Evolutionary conservation across 2,113 vertebrate genomes (phyloP), one percentile per base, ranked within the genome.

Genomic region (Megaceryle torquata): DNA sequence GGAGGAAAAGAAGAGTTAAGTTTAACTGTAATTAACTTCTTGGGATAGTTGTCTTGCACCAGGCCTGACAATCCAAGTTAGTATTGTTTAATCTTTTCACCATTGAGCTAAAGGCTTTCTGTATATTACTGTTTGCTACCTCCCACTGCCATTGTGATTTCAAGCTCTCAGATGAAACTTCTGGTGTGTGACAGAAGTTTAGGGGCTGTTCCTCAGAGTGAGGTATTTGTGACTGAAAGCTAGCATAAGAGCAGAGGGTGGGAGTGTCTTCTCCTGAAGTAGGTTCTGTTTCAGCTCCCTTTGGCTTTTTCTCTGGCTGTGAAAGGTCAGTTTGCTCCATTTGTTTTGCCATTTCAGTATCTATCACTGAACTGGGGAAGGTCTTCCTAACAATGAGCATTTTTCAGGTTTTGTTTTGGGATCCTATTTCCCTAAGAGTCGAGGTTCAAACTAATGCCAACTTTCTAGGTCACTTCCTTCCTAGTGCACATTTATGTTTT

Each of bases 321-420:
- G 51, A 43, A 91, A 61, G 82, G 31, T 43, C 15, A 29, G 3
- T 92, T 68, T 64, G 5, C 28, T 61, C 20, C 33, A 41, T 54
- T 64, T 84, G 10, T 72, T 89, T 75, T 88, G 4, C 15, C 1
- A 0, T 61, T 82, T 19, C 76, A 57, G 15, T 6, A 70, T 41
- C 44, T 71, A 1, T 19, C 0, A 0, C 43, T 7, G 1, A 46
- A 53, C 3, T 63, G 18, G 17, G 9, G 39, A 81, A 26, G 19
- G 24, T 60, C 39, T 7, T 46, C 11, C 16, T 77, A 24, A 7
- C 31, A 43, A 5, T 53, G 15, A 57, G 2, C 3, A 64, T 20
- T 70, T 79, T 69, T 75, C 35, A 72, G 12, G 26, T 54, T 67
- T 39, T 75, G 9, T 19, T 80, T 76, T 71, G 26, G 13, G 19